Evolutionary conservation across 2,888 invertebrate species (phyloP), one percentile per base, ranked within the genome.

Genomic region (Latrodectus elegans): DNA sequence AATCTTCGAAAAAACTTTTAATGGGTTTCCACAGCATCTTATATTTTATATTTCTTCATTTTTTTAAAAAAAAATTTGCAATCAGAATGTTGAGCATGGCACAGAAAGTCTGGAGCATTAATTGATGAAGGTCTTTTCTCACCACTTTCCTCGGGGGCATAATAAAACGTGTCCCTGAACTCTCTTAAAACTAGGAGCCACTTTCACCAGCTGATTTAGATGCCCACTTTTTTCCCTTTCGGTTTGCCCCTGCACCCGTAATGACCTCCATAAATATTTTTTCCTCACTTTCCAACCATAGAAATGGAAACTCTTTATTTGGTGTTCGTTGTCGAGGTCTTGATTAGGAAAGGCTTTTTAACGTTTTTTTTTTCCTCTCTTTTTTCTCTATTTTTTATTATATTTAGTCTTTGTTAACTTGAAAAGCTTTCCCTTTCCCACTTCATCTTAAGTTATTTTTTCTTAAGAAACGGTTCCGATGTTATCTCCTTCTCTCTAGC

Each of bases 241-340:
- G 64, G 72, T 72, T 38, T 55, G 17, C 64, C 75, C 75, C 60
- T 49, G n/a, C 55, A 75, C 83, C 76, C 76, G 71, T 83, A 83
- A 83, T 83, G 83, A 83, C 83, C 83, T 71, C 71, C 75, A 83
- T 83, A 83, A 83, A 77, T 83, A 83, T 70, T 70, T 70, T 70
- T 70, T 51, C 64, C 53, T 17, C 68, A 11, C 55, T n/a, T 4
- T 51, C 68, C 22, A 17, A 22, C n/a, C 22, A 53, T n/a, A 12
- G 15, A 74, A 67, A 51, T 26, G 52, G 72, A 55, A 71, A 76
- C 68, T 76, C 83, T 83, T 76, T 83, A 83, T 83, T 76, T 76
- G 83, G 76, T 76, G 83, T 83, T 77, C 70, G 49, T 51, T 83
- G 83, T 83, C 65, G 76, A 83, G 71, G 70, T 70, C 76, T 83